phyloP scores from a whole-genome alignment of 2,113 vertebrate species.

The Naja naja region DNA sequence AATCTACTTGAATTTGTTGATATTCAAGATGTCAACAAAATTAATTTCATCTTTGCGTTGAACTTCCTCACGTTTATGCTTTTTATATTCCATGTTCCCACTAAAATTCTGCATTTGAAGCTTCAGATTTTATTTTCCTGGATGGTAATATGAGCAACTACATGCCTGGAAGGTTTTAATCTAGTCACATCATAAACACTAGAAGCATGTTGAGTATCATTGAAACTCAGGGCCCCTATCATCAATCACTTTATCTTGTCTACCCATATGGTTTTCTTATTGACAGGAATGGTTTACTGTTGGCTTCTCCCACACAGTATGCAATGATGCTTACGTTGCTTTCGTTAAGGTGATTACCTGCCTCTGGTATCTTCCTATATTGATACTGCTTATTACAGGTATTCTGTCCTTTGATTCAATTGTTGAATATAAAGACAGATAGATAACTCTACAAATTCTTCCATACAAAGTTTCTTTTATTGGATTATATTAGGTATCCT shows the following conservation, averaged over 20 bases:
- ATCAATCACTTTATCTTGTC: background rate
- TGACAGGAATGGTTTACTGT: background rate
- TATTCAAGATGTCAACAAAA: background rate
- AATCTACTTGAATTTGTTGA: background rate
- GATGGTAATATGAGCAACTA: background rate
- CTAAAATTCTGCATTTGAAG: background rate
- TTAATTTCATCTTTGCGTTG: background rate
- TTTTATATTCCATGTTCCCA: background rate
- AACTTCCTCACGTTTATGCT: background rate
- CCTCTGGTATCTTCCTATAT: background rate
- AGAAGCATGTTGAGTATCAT: background rate
- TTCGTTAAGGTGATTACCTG: background rate
- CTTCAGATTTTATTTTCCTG: background rate
- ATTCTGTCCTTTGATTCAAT: no score
- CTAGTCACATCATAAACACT: background rate
- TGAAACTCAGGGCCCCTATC: background rate
- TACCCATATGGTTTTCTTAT: background rate
- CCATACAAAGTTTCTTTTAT: no score
- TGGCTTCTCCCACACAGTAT: background rate
- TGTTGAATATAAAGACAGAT: no score
- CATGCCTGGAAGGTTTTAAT: background rate
- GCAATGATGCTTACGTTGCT: background rate
- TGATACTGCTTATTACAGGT: background rate
- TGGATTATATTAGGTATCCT: no score
- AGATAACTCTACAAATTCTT: no score